Evolutionary conservation across 2,113 vertebrate species (phyloP).

Genomic region (Crocuta crocuta): DNA sequence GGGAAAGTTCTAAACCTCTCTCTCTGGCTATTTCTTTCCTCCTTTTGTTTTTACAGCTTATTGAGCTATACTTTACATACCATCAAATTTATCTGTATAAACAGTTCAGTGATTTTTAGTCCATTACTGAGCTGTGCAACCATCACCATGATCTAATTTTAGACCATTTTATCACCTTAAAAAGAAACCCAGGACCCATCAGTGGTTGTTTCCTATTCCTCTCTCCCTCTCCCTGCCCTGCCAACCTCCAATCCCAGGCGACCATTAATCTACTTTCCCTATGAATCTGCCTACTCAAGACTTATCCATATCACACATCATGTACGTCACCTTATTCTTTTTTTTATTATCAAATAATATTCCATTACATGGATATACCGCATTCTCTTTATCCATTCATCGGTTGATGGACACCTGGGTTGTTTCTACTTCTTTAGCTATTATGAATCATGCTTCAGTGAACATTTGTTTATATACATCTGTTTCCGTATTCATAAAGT

Average conservation of each 20-base stretch:
- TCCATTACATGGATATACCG: not conserved
- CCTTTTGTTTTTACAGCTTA: not conserved
- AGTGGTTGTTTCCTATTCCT: not conserved
- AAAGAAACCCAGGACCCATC: not conserved
- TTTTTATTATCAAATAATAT: not conserved
- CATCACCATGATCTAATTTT: conserved; percentile 1
- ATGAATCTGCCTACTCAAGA: not conserved
- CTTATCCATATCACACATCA: not conserved
- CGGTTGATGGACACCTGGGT: not conserved
- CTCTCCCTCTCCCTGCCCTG: not conserved
- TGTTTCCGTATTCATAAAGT: conserved; percentile 35
- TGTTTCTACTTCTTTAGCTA: not conserved
- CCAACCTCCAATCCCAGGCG: too few relatives aligned
- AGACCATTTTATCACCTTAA: not conserved
- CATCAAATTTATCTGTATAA: not conserved
- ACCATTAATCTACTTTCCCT: not conserved
- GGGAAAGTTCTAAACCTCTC: not conserved
- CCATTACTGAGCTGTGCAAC: not conserved
- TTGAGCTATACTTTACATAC: not conserved
- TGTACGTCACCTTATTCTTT: not conserved
- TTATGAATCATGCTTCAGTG: not conserved
- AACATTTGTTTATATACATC: not conserved
- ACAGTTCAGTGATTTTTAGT: not conserved
- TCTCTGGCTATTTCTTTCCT: not conserved
- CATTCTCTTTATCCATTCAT: not conserved